A percentile compares a stretch with the other conserved stretches of the same genome.
Conservation (phyloP, 1,140 invertebrate genomes). For the Aleiodes sp. region DNA sequence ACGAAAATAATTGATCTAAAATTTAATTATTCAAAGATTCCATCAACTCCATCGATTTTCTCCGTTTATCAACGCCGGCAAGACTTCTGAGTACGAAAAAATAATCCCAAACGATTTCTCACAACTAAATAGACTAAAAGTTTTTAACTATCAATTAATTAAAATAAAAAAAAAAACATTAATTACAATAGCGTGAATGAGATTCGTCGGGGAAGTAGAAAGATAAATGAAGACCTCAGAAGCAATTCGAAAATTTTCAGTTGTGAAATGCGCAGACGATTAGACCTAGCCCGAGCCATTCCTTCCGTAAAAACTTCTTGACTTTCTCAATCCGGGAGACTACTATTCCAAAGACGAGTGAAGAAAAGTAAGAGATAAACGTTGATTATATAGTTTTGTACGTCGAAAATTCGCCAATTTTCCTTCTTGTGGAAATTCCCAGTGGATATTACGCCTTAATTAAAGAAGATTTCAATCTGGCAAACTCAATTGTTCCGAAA, state of each 20-base stretch:
- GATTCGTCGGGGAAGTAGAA: background rate
- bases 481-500: background rate
- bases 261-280: constrained; percentile 5
- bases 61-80: no score
- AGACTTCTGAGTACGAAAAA: no score
- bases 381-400: background rate
- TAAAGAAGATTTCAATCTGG: background rate
- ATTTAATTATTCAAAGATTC: no score
- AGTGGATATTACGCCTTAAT: background rate
- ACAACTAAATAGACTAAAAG: constrained; percentile 3
- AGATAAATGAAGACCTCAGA: constrained; percentile 17
- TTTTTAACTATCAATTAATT: constrained; percentile 3
- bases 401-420: constrained; percentile 12
- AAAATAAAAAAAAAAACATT: no score
- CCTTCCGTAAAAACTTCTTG: background rate
- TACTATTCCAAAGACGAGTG: background rate
- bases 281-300: background rate
- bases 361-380: background rate
- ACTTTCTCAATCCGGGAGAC: constrained; percentile 3
- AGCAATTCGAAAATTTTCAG: constrained; percentile 6
- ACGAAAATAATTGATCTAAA: no score
- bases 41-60: no score
- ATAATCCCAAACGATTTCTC: no score
- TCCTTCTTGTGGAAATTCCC: background rate
- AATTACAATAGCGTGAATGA: background rate